Conservation (phyloP, 1,140 invertebrate species). For the Papilio glaucus region DNA sequence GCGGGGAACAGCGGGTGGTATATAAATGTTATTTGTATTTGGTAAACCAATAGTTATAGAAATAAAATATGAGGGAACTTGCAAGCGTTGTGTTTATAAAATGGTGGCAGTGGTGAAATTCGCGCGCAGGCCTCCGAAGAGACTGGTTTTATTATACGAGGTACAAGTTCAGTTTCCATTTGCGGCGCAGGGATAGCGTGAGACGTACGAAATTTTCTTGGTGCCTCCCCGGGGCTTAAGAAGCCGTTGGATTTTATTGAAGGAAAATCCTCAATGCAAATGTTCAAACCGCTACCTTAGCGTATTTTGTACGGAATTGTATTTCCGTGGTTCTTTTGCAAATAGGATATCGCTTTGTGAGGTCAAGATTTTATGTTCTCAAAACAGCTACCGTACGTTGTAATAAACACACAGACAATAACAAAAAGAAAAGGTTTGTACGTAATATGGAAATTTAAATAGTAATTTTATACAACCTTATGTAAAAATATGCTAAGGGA, state of each 20-base stretch:
- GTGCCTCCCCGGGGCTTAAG: slow-evolving; percentile 38
- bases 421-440: neutral
- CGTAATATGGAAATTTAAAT: neutral
- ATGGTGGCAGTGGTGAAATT: neutral
- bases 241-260: slow-evolving; percentile 43
- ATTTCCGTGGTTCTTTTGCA: slow-evolving; percentile 38
- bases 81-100: neutral
- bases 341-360: slow-evolving; percentile 40
- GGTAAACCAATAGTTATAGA: neutral
- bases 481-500: slow-evolving; percentile 12
- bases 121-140: slow-evolving; percentile 1
- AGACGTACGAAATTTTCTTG: slow-evolving; percentile 43
- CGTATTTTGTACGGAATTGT: slow-evolving; percentile 40
- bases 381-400: slow-evolving; percentile 8
- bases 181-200: slow-evolving; percentile 33
- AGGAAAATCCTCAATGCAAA: slow-evolving; percentile 44
- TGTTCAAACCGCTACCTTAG: slow-evolving; percentile 42
- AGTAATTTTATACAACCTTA: slow-evolving; percentile 23
- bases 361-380: slow-evolving; percentile 33
- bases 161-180: slow-evolving; percentile 24
- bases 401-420: slow-evolving; percentile 18
- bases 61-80: neutral
- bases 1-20: no score
- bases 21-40: neutral
- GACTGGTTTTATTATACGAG: slow-evolving; percentile 10